Evolutionary conservation across 2,797 vertebrate species (phyloP).

Genomic region (Cryptoprocta ferox): DNA sequence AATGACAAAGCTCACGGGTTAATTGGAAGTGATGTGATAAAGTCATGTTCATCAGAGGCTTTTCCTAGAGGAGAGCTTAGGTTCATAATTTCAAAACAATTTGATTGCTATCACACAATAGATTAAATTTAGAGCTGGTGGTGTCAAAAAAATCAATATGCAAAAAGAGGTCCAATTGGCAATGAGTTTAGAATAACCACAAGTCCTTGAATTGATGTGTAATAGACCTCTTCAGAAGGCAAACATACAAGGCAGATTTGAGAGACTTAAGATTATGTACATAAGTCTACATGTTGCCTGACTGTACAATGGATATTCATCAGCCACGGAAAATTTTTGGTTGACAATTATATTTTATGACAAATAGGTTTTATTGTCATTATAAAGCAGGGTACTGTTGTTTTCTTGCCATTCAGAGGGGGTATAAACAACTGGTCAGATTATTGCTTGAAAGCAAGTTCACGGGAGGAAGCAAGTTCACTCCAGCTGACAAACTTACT

Average conservation of each 20-base stretch:
- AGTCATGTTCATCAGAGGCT: background rate
- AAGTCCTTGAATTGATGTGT: conserved; percentile 33
- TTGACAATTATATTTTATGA: conserved; percentile 18
- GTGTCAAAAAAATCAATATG: conserved; percentile 30
- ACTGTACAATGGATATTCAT: conserved; percentile 22
- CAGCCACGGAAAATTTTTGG: background rate
- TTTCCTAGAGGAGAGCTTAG: background rate
- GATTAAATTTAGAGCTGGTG: conserved; percentile 44
- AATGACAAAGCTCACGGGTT: background rate
- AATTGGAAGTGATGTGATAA: background rate
- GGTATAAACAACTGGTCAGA: background rate
- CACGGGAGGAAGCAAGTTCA: conserved; percentile 37
- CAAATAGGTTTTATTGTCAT: conserved; percentile 12
- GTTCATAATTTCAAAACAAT: conserved; percentile 47
- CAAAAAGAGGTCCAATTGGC: conserved; percentile 24
- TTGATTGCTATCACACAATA: conserved; percentile 2
- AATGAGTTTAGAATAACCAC: conserved; percentile 47
- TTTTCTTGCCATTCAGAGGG: background rate
- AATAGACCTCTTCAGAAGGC: conserved; percentile 7
- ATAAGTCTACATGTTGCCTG: background rate
- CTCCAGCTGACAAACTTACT: conserved; percentile 39
- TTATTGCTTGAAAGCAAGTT: conserved; percentile 12
- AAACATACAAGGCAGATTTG: conserved; percentile 1
- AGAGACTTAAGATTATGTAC: conserved; percentile 17
- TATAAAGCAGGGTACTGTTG: background rate